Evolutionary conservation across 2,113 vertebrate species (phyloP).

Genomic region (Petroica traversi): DNA sequence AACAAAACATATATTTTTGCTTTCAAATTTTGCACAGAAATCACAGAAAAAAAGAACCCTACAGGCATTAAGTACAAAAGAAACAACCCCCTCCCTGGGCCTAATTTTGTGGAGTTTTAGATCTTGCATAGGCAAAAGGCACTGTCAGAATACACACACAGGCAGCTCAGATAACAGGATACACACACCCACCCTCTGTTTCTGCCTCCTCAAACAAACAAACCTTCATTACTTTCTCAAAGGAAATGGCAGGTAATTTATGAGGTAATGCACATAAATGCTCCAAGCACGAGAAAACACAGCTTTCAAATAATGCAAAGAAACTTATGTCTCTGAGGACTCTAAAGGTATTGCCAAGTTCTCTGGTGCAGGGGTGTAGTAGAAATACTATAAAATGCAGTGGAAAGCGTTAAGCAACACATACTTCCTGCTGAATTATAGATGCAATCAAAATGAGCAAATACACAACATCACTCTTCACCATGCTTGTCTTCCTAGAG

Average conservation of each 20-base stretch:
- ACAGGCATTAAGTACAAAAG: not conserved
- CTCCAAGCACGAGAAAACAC: conserved; percentile 37
- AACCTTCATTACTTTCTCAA: conserved; percentile 8
- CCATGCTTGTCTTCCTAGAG: not conserved
- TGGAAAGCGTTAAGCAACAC: conserved; percentile 59
- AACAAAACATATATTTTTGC: not conserved
- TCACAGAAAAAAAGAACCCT: not conserved
- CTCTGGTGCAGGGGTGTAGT: not conserved
- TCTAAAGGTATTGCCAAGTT: conserved; percentile 28
- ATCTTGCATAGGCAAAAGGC: not conserved
- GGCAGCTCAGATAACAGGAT: not conserved
- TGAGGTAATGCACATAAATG: conserved; percentile 35
- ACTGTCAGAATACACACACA: accelerated
- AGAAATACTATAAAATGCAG: conserved; percentile 41
- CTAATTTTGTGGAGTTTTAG: not conserved
- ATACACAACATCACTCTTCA: conserved; percentile 49
- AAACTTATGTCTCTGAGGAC: conserved; percentile 52
- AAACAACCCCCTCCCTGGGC: not conserved
- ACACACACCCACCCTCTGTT: not conserved
- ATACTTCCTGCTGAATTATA: conserved; percentile 70
- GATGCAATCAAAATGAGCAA: conserved; percentile 65
- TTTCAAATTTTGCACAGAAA: not conserved
- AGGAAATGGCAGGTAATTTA: conserved; percentile 52
- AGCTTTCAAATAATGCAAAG: conserved; percentile 47
- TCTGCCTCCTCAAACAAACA: not conserved